Percentiles rank a stretch among this genome's conserved stretches.
Conservation (phyloP, 2,113 vertebrate genomes). For the Chascanopsetta lugubris region DNA sequence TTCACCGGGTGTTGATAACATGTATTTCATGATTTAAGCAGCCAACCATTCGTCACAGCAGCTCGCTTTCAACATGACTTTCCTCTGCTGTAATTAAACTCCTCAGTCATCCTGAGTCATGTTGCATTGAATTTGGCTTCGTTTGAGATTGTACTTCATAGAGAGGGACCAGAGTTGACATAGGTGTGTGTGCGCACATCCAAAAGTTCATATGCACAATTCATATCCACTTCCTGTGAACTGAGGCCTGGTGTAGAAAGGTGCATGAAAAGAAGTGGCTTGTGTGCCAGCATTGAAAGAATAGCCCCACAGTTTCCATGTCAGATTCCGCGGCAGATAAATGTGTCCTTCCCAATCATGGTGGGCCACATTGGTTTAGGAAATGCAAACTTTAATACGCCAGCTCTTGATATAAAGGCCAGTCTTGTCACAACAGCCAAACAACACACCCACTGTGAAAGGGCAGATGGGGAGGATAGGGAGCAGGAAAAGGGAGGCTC, state of each 20-base stretch:
- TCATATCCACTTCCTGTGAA: conserved; percentile 49
- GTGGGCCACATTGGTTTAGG: conserved; percentile 54
- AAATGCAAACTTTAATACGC: conserved; percentile 71
- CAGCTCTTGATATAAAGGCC: conserved; percentile 57
- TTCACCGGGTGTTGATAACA: neutral
- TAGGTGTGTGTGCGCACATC: neutral
- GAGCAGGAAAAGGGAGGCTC: conserved; percentile 63
- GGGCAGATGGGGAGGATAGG: conserved; percentile 67
- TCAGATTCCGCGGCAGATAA: conserved; percentile 71
- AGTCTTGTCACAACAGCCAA: conserved; percentile 51
- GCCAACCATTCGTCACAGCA: neutral
- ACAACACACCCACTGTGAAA: conserved; percentile 69
- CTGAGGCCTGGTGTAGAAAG: conserved; percentile 35
- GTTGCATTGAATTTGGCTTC: neutral
- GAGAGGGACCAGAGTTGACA: neutral
- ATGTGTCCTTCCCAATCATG: conserved; percentile 62
- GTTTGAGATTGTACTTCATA: neutral
- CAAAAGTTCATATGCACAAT: conserved; percentile 24
- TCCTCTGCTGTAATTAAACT: neutral
- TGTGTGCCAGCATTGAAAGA: conserved; percentile 59
- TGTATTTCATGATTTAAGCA: too few species aligned
- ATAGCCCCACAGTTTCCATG: conserved; percentile 58
- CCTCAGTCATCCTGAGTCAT: neutral
- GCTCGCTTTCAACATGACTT: neutral
- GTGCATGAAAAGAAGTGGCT: conserved; percentile 50